These are phyloP conservation scores for Laterallus jamaicensis DNA, from an alignment of 2,113 vertebrate species.

Conservation along the genomic window DNA sequence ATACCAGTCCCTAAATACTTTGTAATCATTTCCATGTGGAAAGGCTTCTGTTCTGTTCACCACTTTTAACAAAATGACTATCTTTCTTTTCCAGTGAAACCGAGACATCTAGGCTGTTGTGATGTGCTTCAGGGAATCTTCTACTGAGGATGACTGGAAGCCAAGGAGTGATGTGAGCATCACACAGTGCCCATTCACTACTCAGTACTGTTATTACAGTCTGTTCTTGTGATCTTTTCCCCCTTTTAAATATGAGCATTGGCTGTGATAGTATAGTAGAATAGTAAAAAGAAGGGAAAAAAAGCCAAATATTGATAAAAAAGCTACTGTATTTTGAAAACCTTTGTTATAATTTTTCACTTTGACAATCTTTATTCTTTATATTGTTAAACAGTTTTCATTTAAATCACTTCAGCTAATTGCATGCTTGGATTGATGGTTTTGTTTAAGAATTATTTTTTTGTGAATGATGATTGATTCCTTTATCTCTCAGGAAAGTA, in stretches of 20 bases:
- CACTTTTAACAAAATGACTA: accelerated
- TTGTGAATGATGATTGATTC: background rate
- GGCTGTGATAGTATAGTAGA: background rate
- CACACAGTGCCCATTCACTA: background rate
- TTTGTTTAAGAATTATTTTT: background rate
- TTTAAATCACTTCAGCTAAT: background rate
- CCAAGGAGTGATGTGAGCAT: background rate
- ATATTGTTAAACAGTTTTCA: background rate
- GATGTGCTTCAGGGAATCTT: background rate
- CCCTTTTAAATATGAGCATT: background rate
- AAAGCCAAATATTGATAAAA: background rate
- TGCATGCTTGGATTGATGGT: background rate
- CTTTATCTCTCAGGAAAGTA: background rate
- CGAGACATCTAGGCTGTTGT: background rate
- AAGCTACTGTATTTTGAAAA: background rate
- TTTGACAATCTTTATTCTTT: background rate
- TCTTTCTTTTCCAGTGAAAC: background rate
- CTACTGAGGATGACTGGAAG: background rate
- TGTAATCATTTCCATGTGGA: background rate
- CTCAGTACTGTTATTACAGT: background rate
- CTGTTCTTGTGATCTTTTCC: background rate
- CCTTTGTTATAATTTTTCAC: background rate
- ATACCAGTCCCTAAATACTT: background rate
- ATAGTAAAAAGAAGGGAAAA: background rate
- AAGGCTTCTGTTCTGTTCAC: background rate